A percentile compares a stretch with the other conserved stretches of the same genome.
These are phyloP conservation scores for Puma concolor DNA, from an alignment of 2,113 vertebrate species.

Conservation along the genomic window DNA sequence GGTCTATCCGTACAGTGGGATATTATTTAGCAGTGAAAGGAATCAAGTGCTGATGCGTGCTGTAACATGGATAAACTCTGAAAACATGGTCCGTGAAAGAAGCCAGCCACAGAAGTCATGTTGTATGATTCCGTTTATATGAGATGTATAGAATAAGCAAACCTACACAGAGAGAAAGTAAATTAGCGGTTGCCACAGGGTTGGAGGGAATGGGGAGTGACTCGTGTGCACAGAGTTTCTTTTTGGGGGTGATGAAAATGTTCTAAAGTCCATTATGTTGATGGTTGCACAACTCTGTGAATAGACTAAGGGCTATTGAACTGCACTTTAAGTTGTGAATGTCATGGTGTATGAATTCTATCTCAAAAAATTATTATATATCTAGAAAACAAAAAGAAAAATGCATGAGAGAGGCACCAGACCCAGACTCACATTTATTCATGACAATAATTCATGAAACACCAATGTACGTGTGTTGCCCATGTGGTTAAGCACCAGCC, in stretches of 20 bases:
- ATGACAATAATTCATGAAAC: background rate
- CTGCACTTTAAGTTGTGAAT: background rate
- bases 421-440: background rate
- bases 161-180: background rate
- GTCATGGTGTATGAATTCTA: background rate
- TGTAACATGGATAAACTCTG: background rate
- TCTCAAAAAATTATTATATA: background rate
- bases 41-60: background rate
- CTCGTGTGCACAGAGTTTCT: background rate
- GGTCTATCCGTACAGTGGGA: background rate
- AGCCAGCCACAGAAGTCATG: background rate
- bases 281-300: background rate
- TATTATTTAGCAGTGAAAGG: background rate
- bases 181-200: background rate
- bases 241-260: background rate
- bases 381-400: background rate
- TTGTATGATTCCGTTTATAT: background rate
- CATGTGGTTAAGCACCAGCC: too few species aligned
- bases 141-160: background rate
- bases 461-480: background rate
- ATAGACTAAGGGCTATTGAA: background rate
- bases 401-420: background rate
- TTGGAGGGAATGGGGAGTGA: background rate
- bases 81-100: background rate
- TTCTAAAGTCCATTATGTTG: background rate